phyloP scores from a whole-genome alignment of 2,888 invertebrate species.

The Xylota segnis region DNA sequence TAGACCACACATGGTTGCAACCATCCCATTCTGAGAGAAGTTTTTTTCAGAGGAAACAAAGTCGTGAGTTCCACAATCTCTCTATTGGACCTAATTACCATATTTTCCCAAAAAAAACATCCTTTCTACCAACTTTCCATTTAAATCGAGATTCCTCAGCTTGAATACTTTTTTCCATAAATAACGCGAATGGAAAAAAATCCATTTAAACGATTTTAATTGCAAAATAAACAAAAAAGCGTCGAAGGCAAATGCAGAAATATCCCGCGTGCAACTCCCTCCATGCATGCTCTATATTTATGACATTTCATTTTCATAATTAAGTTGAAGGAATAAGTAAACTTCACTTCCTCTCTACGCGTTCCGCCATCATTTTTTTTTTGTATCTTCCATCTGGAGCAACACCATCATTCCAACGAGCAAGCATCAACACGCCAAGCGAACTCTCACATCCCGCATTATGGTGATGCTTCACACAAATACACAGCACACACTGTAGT shows the following conservation, averaged over 20 bases:
- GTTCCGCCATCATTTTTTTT: conserved; percentile 38
- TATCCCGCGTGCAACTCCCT: neutral
- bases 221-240: conserved; percentile 28
- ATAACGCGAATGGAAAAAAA: neutral
- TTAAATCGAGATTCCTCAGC: too few relatives aligned
- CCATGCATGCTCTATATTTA: conserved; percentile 17
- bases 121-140: too few relatives aligned
- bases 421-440: neutral
- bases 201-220: conserved; percentile 31
- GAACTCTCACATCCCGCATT: conserved; percentile 17
- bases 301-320: conserved; percentile 71
- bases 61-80: too few relatives aligned
- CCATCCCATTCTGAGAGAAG: too few relatives aligned
- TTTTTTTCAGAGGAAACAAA: too few relatives aligned
- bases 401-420: neutral
- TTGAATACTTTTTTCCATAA: too few relatives aligned
- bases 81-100: too few relatives aligned
- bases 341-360: conserved; percentile 17
- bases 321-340: conserved; percentile 66
- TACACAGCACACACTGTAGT: conserved; percentile 17
- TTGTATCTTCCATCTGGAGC: conserved; percentile 22
- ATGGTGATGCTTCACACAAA: conserved; percentile 34
- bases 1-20: too few relatives aligned
- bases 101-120: too few relatives aligned
- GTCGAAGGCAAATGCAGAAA: conserved; percentile 9